These are phyloP conservation scores for Xestia c-nigrum DNA, from an alignment of 2,888 invertebrate species.

Conservation along the genomic window DNA sequence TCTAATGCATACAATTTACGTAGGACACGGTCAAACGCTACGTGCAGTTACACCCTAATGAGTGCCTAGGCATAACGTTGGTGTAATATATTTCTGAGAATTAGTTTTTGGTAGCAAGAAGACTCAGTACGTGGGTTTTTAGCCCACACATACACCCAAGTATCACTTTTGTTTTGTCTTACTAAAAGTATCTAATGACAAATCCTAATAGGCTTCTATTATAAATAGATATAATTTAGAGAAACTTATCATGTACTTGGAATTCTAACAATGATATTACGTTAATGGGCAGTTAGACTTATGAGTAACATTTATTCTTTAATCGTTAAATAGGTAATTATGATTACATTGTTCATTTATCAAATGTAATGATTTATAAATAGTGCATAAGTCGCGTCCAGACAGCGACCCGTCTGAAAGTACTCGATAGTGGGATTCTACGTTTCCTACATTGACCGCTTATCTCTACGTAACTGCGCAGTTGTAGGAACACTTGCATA, in stretches of 20 bases:
- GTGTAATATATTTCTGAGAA: slow-evolving; percentile 17
- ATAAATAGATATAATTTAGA: not conserved
- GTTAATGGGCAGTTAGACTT: slow-evolving; percentile 9
- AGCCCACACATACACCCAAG: slow-evolving; percentile 30
- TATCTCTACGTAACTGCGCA: slow-evolving; percentile 84
- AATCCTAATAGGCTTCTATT: slow-evolving; percentile 15
- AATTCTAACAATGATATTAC: slow-evolving; percentile 18
- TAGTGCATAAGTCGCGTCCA: slow-evolving; percentile 41
- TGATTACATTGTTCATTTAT: slow-evolving; percentile 27
- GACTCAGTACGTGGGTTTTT: slow-evolving; percentile 22
- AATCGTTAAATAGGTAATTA: slow-evolving; percentile 13
- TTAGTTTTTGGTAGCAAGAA: slow-evolving; percentile 31
- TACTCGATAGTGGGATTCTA: slow-evolving; percentile 39
- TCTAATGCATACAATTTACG: slow-evolving; percentile 22
- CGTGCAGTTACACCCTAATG: slow-evolving; percentile 17
- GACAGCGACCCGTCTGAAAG: slow-evolving; percentile 57
- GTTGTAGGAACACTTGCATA: slow-evolving; percentile 61
- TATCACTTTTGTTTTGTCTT: slow-evolving; percentile 19
- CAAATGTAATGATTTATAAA: slow-evolving; percentile 34
- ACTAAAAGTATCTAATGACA: slow-evolving; percentile 9
- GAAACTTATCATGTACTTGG: not conserved
- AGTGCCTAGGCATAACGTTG: slow-evolving; percentile 7
- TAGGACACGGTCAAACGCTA: slow-evolving; percentile 14
- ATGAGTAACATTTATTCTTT: slow-evolving; percentile 12
- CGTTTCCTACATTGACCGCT: slow-evolving; percentile 82